Evolutionary conservation across 2,888 invertebrate genomes (phyloP).

Genomic region (Xylota segnis): DNA sequence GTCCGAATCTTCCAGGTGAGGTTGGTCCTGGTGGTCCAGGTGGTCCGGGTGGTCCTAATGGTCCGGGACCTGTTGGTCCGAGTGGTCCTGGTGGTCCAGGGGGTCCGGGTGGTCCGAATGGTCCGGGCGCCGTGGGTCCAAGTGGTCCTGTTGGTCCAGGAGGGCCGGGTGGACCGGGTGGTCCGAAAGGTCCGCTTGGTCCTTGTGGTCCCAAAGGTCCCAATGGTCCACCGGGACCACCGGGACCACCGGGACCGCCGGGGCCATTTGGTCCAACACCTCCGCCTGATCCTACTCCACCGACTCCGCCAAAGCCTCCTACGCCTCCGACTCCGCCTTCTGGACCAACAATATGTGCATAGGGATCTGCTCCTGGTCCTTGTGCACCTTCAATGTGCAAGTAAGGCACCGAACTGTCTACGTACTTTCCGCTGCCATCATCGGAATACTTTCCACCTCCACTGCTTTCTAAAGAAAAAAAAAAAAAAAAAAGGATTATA

Average conservation of each 20-base stretch:
- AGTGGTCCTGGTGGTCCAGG: slow-evolving; percentile 52
- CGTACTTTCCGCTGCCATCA: slow-evolving; percentile 55
- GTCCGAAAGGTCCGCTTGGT: slow-evolving; percentile 78
- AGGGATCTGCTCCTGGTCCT: slow-evolving; percentile 74
- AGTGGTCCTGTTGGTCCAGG: slow-evolving; percentile 78
- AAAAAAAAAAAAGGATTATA: background rate
- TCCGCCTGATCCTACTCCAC: slow-evolving; percentile 79
- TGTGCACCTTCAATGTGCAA: slow-evolving; percentile 79
- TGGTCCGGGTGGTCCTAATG: slow-evolving; percentile 79
- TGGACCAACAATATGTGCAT: slow-evolving; percentile 56
- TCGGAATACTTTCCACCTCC: slow-evolving; percentile 28
- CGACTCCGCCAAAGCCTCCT: slow-evolving; percentile 76
- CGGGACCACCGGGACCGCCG: background rate
- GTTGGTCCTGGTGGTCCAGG: slow-evolving; percentile 81
- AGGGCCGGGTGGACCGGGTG: slow-evolving; percentile 79
- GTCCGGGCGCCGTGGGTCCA: slow-evolving; percentile 77
- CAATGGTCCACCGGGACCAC: slow-evolving; percentile 78
- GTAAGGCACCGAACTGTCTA: slow-evolving; percentile 73
- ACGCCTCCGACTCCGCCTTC: slow-evolving; percentile 75
- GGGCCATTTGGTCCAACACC: slow-evolving; percentile 62
- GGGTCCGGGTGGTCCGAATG: slow-evolving; percentile 49
- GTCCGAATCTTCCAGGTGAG: slow-evolving; percentile 83
- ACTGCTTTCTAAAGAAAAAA: slow-evolving; percentile 22
- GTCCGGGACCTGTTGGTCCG: slow-evolving; percentile 79
- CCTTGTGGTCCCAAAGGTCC: slow-evolving; percentile 82